These are phyloP conservation scores for Datnioides undecimradiatus DNA, from an alignment of 2,113 vertebrate genomes.

Conservation along the genomic window DNA sequence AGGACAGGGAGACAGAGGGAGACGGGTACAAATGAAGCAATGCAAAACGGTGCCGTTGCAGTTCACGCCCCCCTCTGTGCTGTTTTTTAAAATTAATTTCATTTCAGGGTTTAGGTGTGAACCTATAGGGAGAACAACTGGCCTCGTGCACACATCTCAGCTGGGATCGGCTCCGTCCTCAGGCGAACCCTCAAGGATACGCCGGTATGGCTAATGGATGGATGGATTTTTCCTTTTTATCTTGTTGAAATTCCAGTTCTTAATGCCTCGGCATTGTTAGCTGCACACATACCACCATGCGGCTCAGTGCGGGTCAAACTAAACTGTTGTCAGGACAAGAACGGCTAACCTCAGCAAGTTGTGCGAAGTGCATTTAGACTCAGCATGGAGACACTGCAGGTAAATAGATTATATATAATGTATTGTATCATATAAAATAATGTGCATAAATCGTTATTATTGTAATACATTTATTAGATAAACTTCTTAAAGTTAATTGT, in stretches of 20 bases:
- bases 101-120: not conserved
- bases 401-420: not conserved
- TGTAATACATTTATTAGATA: conserved; percentile 29
- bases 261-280: no score
- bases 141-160: not conserved
- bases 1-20: not conserved
- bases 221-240: not conserved
- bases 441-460: not conserved
- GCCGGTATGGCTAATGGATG: not conserved
- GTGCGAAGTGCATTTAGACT: not conserved
- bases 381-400: not conserved
- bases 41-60: not conserved
- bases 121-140: not conserved
- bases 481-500: conserved; percentile 42
- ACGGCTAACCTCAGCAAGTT: not conserved
- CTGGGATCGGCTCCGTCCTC: not conserved
- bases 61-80: not conserved
- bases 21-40: not conserved
- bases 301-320: no score
- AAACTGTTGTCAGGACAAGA: not conserved
- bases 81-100: not conserved
- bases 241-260: not conserved
- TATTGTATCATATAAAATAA: not conserved
- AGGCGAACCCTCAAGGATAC: not conserved
- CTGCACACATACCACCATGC: no score